Evolutionary conservation across 2,797 vertebrate genomes (phyloP), one percentile per base, ranked within the genome.

Genomic region (Phalloptychus januarius): DNA sequence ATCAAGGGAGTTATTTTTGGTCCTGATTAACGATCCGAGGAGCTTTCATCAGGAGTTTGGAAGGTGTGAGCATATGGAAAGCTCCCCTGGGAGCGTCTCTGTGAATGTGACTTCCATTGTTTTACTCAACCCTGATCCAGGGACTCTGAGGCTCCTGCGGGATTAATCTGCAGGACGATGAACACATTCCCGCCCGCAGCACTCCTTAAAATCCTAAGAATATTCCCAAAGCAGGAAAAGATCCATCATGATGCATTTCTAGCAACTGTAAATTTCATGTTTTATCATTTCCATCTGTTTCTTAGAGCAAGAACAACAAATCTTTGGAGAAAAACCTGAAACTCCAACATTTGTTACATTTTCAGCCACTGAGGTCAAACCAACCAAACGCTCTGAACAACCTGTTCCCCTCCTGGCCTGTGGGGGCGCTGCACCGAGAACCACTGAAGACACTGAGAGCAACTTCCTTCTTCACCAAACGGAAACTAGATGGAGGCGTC

Each of bases 1-100:
- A 93, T 93, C 92, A 92, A 91, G 81, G 20, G 16, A 84, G 89
- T 88, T 93, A 93, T 63, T 93, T 94, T 88, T 87, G 79, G 83
- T 85, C 70, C 58, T 87, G 82, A 89, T 87, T 83, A 84, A 84
- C 71, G 84, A 90, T 76, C 36, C 73, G 79, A 86, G 80, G 86
- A 89, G 15, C 91, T 93, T 92, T 93, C 84, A 92, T 91, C 90
- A 50, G 74, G 31, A 0, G 73, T 84, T 77, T 76, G 77, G 56
- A 31, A 76, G 75, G 80, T 75, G 87, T 42, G 85, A 56, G 89
- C 80, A 71, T 84, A 89, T 88, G 87, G 89, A 89, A 75, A 44
- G 15, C 52, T 92, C 90, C 87, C 88, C 79, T 7, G 92, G 67
- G 86, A 87, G 10, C 23, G 42, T 72, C 6, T 80, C 25, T 74